Evolutionary conservation across 35 echinoderm and acorn worm genomes (phyloP).

Genomic region (Apostichopus californicus): DNA sequence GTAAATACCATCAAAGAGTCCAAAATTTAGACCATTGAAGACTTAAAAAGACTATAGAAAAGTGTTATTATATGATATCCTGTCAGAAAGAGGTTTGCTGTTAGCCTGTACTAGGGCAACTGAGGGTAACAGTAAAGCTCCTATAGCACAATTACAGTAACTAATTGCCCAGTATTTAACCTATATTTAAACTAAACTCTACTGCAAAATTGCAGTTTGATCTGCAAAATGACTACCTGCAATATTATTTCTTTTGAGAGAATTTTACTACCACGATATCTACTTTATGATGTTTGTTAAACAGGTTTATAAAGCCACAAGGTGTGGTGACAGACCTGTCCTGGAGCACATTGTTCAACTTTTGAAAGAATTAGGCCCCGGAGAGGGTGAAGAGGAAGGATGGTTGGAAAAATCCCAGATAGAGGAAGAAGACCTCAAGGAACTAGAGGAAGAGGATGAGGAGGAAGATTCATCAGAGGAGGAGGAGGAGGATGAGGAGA

Average conservation of each 20-base stretch:
- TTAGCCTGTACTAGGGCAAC: too few species aligned
- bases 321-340: slow-evolving; percentile 75
- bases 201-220: background rate
- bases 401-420: slow-evolving; percentile 58
- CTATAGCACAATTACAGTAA: too few species aligned
- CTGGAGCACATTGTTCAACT: slow-evolving; percentile 78
- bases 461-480: background rate
- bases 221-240: background rate
- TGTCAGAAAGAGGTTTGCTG: too few species aligned
- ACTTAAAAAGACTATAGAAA: too few species aligned
- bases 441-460: slow-evolving; percentile 62
- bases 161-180: too few species aligned
- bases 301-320: slow-evolving; percentile 63
- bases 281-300: background rate
- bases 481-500: slow-evolving; percentile 8
- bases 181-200: background rate
- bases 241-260: background rate
- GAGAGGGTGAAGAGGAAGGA: slow-evolving; percentile 74
- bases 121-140: too few species aligned
- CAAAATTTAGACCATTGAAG: background rate
- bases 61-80: too few species aligned
- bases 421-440: slow-evolving; percentile 60
- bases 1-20: too few species aligned
- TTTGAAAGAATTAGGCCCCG: slow-evolving; percentile 67
- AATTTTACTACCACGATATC: background rate